Base-by-base conservation (phyloP, 2,797 vertebrate genomes). In the Catharus ustulatus region DNA sequence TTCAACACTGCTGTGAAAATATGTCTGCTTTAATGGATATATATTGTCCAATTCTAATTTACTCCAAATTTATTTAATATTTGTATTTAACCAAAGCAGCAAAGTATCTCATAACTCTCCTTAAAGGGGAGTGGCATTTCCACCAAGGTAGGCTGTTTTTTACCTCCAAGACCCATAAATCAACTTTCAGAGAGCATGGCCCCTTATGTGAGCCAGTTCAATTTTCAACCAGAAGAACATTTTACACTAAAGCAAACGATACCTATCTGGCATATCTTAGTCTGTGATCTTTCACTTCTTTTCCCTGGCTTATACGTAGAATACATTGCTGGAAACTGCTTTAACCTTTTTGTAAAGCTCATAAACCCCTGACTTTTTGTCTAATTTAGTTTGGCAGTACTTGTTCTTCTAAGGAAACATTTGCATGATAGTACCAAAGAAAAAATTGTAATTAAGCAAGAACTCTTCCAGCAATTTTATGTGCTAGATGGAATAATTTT, bases 381-480 rank as follows among this genome's bases (percentile, higher is more conserved):
- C 87, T 78, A 58, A 83, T 83, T 72, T 85, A 64, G 55, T 83
- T 78, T 89, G 76, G 36, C 57, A 89, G n/a, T 45, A n/a, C 58
- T 89, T 89, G n/a, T 55, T 96, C 83, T 94, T 90, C 82, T 89
- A 73, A 84, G 79, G 79, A 93, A 93, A 84, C 15, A 84, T 95
- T 91, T 90, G 36, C 79, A 84, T 67, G 82, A 66, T 38, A 78
- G 43, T 77, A 76, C 40, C 51, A 54, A 89, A 81, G 67, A 86
- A 94, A 94, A 96, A 88, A 17, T 59, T 79, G 51, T 73, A 93
- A 95, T 96, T 94, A 92, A 93, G 74, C 91, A 94, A 83, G 29
- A 38, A 71, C 21, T 81, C 29, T 92, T 92, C 43, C 42, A 94
- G 76, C 55, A 88, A 73, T 84, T 91, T 96, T 93, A 91, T 92